These are phyloP conservation scores for Gryon sp. DNA, from an alignment of 1,140 invertebrate genomes.

Conservation along the genomic window DNA sequence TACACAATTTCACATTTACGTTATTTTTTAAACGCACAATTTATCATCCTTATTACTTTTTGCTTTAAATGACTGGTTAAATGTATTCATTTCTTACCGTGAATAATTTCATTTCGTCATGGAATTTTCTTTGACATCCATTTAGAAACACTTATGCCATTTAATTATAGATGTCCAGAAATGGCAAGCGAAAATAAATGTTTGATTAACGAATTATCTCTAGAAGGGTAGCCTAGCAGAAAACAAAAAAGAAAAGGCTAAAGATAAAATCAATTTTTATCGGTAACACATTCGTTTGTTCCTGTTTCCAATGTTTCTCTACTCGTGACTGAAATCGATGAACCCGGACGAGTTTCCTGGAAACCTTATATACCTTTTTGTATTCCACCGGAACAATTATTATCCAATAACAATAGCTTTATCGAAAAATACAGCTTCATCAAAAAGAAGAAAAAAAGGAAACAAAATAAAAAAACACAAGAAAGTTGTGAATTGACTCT, in stretches of 20 bases:
- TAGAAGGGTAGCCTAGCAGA: background rate
- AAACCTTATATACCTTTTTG: conserved; percentile 33
- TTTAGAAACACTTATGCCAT: too few relatives aligned
- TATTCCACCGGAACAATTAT: conserved; percentile 36
- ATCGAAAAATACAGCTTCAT: conserved; percentile 13
- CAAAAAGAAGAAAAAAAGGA: too few relatives aligned
- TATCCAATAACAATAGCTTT: conserved; percentile 32
- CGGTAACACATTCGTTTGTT: conserved; percentile 44
- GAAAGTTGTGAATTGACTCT: background rate
- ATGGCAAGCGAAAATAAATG: conserved; percentile 10
- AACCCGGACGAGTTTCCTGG: conserved; percentile 5
- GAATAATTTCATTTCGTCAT: too few relatives aligned
- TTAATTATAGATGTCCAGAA: too few relatives aligned
- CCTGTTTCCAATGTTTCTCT: conserved; percentile 28
- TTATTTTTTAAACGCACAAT: too few relatives aligned
- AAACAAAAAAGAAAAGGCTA: conserved; percentile 29
- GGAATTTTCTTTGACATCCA: too few relatives aligned
- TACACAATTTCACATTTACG: too few relatives aligned
- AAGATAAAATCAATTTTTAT: conserved; percentile 46
- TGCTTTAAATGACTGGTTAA: too few relatives aligned
- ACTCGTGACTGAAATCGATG: conserved; percentile 42
- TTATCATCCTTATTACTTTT: too few relatives aligned
- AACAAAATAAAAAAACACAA: too few relatives aligned
- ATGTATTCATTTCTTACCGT: too few relatives aligned
- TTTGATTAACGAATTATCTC: conserved; percentile 33